Conservation (phyloP, 2,888 invertebrate genomes). For the Dorcus parallelipipedus region DNA sequence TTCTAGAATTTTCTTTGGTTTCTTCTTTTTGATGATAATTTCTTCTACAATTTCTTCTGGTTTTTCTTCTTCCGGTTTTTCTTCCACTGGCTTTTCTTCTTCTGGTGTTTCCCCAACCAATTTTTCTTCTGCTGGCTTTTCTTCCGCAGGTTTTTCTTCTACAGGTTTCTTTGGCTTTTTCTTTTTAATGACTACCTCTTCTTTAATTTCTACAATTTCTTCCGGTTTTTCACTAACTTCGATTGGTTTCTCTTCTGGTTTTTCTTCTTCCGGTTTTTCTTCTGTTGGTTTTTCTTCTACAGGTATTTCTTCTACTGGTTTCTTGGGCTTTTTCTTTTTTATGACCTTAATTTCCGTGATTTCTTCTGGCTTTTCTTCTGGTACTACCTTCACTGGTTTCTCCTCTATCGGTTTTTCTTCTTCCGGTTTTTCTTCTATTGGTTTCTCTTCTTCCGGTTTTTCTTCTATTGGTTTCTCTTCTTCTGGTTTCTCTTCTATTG, state of each 20-base stretch:
- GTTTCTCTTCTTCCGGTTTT: slow-evolving; percentile 26
- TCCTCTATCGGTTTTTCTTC: slow-evolving; percentile 11
- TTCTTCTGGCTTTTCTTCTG: slow-evolving; percentile 23
- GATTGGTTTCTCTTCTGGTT: neutral
- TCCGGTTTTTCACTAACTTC: neutral
- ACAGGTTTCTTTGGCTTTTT: slow-evolving; percentile 31
- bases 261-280: slow-evolving; percentile 27
- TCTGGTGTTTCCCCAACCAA: slow-evolving; percentile 36
- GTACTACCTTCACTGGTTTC: slow-evolving; percentile 13
- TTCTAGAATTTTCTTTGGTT: slow-evolving; percentile 23
- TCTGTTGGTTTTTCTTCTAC: slow-evolving; percentile 28
- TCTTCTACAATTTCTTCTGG: slow-evolving; percentile 39
- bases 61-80: slow-evolving; percentile 27
- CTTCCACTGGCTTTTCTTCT: slow-evolving; percentile 42
- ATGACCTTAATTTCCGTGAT: slow-evolving; percentile 28
- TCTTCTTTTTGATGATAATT: slow-evolving; percentile 19
- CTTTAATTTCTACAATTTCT: slow-evolving; percentile 32
- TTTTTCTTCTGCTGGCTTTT: slow-evolving; percentile 37
- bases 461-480: slow-evolving; percentile 25
- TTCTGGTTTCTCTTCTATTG: slow-evolving; percentile 25
- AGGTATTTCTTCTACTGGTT: slow-evolving; percentile 25
- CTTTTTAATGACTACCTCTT: slow-evolving; percentile 33
- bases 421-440: slow-evolving; percentile 6
- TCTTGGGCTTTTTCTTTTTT: slow-evolving; percentile 41
- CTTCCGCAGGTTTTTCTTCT: slow-evolving; percentile 25